Conservation (phyloP, 2,797 vertebrate species). For the Artibeus lituratus region DNA sequence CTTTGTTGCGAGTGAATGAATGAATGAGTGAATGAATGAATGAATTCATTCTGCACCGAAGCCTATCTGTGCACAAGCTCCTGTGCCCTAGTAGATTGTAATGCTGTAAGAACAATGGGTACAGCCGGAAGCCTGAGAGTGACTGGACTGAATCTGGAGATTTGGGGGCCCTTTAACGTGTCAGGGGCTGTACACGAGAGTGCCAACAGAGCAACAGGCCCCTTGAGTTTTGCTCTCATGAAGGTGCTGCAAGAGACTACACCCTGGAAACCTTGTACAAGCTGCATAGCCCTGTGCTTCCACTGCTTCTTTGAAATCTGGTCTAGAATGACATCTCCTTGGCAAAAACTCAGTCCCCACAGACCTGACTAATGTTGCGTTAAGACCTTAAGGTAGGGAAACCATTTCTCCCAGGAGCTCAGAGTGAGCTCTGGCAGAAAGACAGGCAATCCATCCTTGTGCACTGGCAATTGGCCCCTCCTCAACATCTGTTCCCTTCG, state of each 20-base stretch:
- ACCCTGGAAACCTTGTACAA: not conserved
- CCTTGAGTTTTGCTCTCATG: not conserved
- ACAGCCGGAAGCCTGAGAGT: not conserved
- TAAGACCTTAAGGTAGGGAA: constrained; percentile 53
- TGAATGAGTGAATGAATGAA: not conserved
- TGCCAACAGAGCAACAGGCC: not conserved
- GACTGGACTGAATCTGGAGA: not conserved
- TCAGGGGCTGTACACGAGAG: not conserved
- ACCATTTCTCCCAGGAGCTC: constrained; percentile 35
- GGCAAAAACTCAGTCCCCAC: constrained; percentile 40
- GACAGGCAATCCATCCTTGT: not conserved
- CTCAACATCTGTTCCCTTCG: constrained; percentile 50
- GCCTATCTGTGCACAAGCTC: not conserved
- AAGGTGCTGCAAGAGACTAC: not conserved
- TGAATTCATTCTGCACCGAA: not conserved
- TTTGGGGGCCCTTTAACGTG: not conserved
- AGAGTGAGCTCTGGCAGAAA: constrained; percentile 37
- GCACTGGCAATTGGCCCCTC: constrained; percentile 34
- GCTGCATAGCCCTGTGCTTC: not conserved
- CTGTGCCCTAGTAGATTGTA: too few relatives aligned
- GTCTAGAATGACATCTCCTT: constrained; percentile 37
- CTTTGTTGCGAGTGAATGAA: not conserved
- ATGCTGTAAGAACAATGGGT: not conserved
- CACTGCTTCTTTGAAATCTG: constrained; percentile 23
- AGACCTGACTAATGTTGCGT: constrained; percentile 61